Percentiles rank a stretch among this genome's conserved stretches.
phyloP scores from a whole-genome alignment of 2,113 vertebrate genomes.

The Tichodroma muraria region DNA sequence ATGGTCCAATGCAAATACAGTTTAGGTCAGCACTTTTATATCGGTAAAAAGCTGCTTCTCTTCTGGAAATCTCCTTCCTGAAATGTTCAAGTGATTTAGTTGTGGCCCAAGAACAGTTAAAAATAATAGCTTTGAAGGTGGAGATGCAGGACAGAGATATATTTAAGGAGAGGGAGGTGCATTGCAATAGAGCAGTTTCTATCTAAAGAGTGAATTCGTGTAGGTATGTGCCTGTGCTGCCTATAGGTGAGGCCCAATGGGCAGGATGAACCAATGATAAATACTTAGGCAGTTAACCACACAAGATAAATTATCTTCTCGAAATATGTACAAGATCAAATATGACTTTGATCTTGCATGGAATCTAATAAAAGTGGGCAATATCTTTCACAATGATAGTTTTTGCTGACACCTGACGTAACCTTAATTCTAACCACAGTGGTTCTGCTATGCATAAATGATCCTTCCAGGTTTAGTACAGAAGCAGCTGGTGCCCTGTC shows the following conservation, averaged over 20 bases:
- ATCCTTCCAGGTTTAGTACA: neutral
- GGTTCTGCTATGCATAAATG: neutral
- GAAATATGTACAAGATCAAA: neutral
- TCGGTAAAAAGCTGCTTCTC: neutral
- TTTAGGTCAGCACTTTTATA: neutral
- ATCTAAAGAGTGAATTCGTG: neutral
- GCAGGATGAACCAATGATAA: neutral
- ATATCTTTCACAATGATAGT: neutral
- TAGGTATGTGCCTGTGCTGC: neutral
- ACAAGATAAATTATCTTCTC: neutral
- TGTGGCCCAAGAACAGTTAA: neutral
- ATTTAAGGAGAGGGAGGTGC: neutral
- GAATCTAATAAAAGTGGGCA: neutral
- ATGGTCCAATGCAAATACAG: neutral
- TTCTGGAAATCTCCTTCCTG: neutral
- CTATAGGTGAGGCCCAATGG: neutral
- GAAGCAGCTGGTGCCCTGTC: neutral
- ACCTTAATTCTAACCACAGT: neutral
- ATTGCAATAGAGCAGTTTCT: neutral
- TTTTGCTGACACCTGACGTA: neutral
- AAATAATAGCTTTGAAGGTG: constrained; percentile 26
- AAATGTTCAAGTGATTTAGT: neutral
- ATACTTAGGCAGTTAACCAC: neutral
- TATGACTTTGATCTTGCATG: neutral
- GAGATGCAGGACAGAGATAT: neutral